A percentile compares a stretch with the other conserved stretches of the same genome.
Evolutionary conservation across 1,140 invertebrate species (phyloP).

Genomic region (Kradibia gibbosae): DNA sequence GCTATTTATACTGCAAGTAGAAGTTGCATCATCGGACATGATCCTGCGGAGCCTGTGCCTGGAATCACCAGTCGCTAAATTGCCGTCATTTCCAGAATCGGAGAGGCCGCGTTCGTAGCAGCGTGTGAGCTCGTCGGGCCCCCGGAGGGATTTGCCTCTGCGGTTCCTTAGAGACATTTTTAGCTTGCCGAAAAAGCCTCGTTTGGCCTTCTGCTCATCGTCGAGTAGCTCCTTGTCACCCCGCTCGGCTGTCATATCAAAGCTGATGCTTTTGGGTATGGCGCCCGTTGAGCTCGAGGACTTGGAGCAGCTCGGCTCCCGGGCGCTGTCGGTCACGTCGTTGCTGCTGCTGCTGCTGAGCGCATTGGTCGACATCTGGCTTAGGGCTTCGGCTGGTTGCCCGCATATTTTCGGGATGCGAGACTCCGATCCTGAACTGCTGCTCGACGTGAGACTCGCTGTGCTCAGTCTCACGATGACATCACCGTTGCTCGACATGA

Average conservation of each 20-base stretch:
- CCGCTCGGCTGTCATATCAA: constrained; percentile 91
- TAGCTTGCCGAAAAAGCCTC: constrained; percentile 80
- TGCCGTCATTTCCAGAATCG: constrained; percentile 65
- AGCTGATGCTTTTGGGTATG: constrained; percentile 93
- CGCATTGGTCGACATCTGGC: not conserved
- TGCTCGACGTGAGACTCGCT: constrained; percentile 72
- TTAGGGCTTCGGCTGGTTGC: constrained; percentile 49
- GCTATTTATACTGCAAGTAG: constrained; percentile 58
- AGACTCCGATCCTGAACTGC: constrained; percentile 68
- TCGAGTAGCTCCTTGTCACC: constrained; percentile 78
- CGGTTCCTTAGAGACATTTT: constrained; percentile 80
- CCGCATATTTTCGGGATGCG: constrained; percentile 57
- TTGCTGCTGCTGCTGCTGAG: constrained; percentile 21
- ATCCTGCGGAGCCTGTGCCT: constrained; percentile 72
- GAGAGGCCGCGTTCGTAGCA: constrained; percentile 64
- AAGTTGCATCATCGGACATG: constrained; percentile 71
- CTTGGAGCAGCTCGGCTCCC: constrained; percentile 65
- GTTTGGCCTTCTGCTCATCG: constrained; percentile 77
- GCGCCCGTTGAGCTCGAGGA: constrained; percentile 81
- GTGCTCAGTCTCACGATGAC: constrained; percentile 69
- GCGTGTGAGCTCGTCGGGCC: constrained; percentile 69
- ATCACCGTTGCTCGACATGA: constrained; percentile 48
- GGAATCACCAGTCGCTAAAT: constrained; percentile 52
- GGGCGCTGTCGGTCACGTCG: constrained; percentile 47
- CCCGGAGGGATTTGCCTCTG: constrained; percentile 73